Conservation (phyloP, 2,797 vertebrate genomes). For the Alca torda region DNA sequence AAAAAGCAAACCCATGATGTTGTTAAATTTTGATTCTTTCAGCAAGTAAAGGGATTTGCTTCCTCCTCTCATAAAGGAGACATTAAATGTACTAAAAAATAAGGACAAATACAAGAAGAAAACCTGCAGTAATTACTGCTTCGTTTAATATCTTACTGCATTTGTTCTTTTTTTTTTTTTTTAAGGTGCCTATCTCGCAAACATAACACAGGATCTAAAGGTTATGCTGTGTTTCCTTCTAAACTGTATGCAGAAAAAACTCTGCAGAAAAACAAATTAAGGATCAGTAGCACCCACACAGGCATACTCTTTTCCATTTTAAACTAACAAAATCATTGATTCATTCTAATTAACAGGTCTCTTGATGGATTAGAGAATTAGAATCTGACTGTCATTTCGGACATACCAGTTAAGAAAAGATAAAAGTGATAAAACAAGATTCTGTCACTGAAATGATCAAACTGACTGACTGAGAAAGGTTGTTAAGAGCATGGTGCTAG, state of each 20-base stretch:
- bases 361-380: neutral
- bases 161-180: neutral
- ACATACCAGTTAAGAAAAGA: neutral
- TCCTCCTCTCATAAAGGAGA: neutral
- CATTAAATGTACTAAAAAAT: neutral
- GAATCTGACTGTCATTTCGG: neutral
- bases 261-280: neutral
- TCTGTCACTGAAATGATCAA: slow-evolving; percentile 6
- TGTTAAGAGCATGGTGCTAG: neutral
- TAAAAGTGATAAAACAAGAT: neutral
- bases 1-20: neutral
- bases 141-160: neutral
- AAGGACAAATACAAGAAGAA: neutral
- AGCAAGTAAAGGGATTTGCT: neutral
- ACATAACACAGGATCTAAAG: neutral
- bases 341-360: neutral
- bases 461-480: neutral
- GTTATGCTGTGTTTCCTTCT: neutral
- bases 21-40: neutral
- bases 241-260: neutral
- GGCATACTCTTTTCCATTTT: neutral
- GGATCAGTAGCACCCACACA: neutral
- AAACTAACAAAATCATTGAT: neutral
- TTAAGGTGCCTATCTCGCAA: neutral
- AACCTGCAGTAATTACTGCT: neutral